Percentiles rank a stretch among this genome's conserved stretches.
Conservation (phyloP, 2,797 vertebrate species). For the Onychomys leucogaster region DNA sequence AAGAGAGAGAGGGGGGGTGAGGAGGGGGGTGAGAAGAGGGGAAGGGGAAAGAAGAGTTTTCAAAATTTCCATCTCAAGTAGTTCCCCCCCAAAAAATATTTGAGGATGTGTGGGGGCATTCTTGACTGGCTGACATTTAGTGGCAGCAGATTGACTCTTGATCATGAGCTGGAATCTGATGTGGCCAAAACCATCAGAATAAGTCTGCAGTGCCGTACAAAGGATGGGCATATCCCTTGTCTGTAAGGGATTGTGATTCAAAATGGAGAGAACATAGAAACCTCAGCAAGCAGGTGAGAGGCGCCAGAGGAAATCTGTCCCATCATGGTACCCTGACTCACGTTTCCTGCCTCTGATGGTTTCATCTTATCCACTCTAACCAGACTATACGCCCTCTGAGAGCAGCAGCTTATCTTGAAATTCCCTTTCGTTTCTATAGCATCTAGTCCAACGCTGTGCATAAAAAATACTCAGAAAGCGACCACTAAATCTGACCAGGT, state of each 20-base stretch:
- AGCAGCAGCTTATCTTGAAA: not conserved
- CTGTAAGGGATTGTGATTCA: not conserved
- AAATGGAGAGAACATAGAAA: not conserved
- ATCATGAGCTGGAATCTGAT: not conserved
- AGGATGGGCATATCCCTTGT: not conserved
- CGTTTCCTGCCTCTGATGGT: not conserved
- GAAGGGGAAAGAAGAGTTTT: not conserved
- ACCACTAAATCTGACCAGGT: not conserved
- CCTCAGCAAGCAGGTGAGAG: not conserved
- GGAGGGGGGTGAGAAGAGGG: not conserved
- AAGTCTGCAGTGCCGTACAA: not conserved
- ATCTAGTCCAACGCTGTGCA: constrained; percentile 12
- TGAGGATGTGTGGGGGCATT: not conserved
- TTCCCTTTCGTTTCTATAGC: not conserved
- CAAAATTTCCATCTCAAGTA: not conserved
- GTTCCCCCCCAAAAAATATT: not conserved
- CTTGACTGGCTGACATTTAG: constrained; percentile 15
- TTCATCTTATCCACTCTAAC: not conserved
- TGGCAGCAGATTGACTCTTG: not conserved
- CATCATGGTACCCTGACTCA: not conserved
- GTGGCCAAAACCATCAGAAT: not conserved
- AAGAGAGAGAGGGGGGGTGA: too few relatives aligned
- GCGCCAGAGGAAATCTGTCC: not conserved
- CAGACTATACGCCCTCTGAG: not conserved
- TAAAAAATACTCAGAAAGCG: not conserved